phyloP scores from a whole-genome alignment of 1,140 invertebrate species.

The Brachionus calyciflorus region DNA sequence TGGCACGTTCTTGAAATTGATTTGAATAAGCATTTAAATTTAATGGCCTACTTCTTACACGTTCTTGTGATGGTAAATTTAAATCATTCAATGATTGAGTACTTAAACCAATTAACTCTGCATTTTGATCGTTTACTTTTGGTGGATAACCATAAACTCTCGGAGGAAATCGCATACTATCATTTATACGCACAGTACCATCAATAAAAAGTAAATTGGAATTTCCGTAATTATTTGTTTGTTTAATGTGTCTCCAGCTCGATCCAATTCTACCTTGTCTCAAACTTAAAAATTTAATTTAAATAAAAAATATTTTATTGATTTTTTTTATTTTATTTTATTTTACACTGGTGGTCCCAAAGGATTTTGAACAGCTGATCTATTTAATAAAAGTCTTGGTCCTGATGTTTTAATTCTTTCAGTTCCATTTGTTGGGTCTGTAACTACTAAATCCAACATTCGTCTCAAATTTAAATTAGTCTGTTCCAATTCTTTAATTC shows the following conservation, averaged over 20 bases:
- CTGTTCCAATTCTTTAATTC: slow-evolving; percentile 42
- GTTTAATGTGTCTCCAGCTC: slow-evolving; percentile 43
- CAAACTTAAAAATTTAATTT: neutral
- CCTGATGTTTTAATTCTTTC: slow-evolving; percentile 9
- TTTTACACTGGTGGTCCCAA: slow-evolving; percentile 38
- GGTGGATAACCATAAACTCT: slow-evolving; percentile 45
- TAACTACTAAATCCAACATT: slow-evolving; percentile 35
- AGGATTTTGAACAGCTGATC: slow-evolving; percentile 23
- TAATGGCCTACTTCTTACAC: neutral
- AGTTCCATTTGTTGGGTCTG: slow-evolving; percentile 7
- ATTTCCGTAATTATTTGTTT: slow-evolving; percentile 44
- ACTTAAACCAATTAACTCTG: slow-evolving; percentile 14
- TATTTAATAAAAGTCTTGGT: slow-evolving; percentile 15
- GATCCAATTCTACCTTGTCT: slow-evolving; percentile 41
- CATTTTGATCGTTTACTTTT: slow-evolving; percentile 13
- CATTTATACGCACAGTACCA: slow-evolving; percentile 39
- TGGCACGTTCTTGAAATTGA: slow-evolving; percentile 40
- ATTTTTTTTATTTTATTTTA: no score
- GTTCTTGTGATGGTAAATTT: neutral
- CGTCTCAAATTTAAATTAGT: slow-evolving; percentile 44
- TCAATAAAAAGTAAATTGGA: slow-evolving; percentile 45
- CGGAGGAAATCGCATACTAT: slow-evolving; percentile 28
- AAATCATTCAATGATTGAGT: slow-evolving; percentile 41
- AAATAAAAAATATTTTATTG: no score
- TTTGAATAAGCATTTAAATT: slow-evolving; percentile 33